phyloP scores from a whole-genome alignment of 2,888 invertebrate species.

The Steromphala cineraria region DNA sequence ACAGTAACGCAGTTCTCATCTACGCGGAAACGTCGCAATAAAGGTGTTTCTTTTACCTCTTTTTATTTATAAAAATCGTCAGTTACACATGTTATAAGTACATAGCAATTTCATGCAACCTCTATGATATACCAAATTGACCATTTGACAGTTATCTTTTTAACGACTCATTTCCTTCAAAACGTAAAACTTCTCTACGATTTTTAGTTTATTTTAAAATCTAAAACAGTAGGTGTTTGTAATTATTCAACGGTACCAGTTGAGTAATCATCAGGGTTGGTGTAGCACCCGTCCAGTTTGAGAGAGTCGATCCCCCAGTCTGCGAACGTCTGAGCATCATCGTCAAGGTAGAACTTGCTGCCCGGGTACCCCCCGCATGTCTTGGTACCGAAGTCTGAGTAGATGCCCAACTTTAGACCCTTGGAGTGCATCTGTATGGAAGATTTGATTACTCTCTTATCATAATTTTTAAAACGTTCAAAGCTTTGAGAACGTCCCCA shows the following conservation, averaged over 20 bases:
- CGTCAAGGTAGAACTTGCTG: slow-evolving; percentile 88
- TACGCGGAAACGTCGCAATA: too few species aligned
- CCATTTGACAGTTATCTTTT: too few species aligned
- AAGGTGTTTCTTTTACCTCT: too few species aligned
- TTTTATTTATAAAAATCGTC: too few species aligned
- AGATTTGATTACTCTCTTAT: neutral
- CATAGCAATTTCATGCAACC: too few species aligned
- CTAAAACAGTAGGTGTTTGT: too few species aligned
- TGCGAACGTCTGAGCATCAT: slow-evolving; percentile 94
- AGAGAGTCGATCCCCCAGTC: slow-evolving; percentile 96
- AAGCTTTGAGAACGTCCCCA: neutral
- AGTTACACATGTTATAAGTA: too few species aligned
- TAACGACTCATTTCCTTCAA: too few species aligned
- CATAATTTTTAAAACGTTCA: neutral
- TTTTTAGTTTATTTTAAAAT: too few species aligned
- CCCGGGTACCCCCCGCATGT: slow-evolving; percentile 99
- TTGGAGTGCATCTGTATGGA: slow-evolving; percentile 54
- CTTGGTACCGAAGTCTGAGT: slow-evolving; percentile 97
- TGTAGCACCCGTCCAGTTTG: slow-evolving; percentile 97
- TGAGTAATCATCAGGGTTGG: slow-evolving; percentile 81
- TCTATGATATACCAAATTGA: too few species aligned
- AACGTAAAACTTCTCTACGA: too few species aligned
- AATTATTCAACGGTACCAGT: slow-evolving; percentile 60
- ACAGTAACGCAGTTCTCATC: too few species aligned
- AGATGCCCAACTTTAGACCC: slow-evolving; percentile 97